Conservation (phyloP, 2,113 vertebrate genomes). For the Suncus etruscus region DNA sequence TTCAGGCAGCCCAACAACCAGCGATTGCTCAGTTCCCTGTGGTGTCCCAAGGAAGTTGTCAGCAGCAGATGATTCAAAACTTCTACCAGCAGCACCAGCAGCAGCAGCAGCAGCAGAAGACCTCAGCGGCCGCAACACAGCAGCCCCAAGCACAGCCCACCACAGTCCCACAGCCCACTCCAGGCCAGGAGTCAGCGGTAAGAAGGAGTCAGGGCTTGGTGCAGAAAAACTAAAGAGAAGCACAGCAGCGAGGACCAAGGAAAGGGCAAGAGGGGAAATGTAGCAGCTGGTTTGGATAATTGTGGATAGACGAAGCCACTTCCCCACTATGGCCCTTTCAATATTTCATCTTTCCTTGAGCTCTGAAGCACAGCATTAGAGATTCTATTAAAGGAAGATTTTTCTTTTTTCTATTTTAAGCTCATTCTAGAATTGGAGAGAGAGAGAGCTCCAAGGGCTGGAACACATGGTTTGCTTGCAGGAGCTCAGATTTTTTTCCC, state of each 20-base stretch:
- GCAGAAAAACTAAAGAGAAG: not conserved
- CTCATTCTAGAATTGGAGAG: too few species aligned
- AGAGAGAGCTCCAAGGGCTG: too few species aligned
- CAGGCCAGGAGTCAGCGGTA: constrained; percentile 84
- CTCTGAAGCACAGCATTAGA: not conserved
- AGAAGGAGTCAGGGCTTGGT: constrained; percentile 46
- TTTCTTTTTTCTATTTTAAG: not conserved
- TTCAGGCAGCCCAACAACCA: constrained; percentile 67
- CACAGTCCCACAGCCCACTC: rapidly evolving
- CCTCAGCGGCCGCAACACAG: constrained; percentile 62
- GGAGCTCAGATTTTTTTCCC: too few species aligned
- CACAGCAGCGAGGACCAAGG: rapidly evolving
- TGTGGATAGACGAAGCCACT: not conserved
- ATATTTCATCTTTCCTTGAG: not conserved
- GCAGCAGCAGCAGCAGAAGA: constrained; percentile 84
- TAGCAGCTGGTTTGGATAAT: not conserved
- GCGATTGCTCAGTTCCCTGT: constrained; percentile 87
- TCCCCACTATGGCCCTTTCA: not conserved
- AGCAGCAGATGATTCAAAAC: constrained; percentile 89
- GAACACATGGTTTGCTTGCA: too few species aligned
- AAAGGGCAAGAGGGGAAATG: not conserved
- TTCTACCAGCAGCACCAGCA: constrained; percentile 89
- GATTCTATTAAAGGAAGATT: not conserved
- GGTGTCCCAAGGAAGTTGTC: constrained; percentile 83
- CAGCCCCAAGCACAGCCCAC: constrained; percentile 80